phyloP scores from a whole-genome alignment of 2,797 vertebrate genomes.

The Phoxinus dragarum region DNA sequence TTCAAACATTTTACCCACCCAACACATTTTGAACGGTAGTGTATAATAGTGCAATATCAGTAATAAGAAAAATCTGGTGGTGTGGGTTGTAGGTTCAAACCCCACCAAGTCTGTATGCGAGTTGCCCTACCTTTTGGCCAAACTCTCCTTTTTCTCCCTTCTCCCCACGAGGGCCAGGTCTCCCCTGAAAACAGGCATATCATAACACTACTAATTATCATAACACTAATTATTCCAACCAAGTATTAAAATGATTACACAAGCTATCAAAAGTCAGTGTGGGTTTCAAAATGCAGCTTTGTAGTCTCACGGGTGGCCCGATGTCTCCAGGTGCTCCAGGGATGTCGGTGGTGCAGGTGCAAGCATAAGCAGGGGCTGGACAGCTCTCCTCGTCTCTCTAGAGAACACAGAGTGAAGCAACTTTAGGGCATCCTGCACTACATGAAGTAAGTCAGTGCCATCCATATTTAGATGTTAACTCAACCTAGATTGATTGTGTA shows the following conservation, averaged over 20 bases:
- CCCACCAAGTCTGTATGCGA: not conserved
- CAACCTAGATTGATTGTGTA: slow-evolving; percentile 59
- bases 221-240: slow-evolving; percentile 3
- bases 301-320: slow-evolving; percentile 82
- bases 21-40: not conserved
- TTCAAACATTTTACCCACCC: not conserved
- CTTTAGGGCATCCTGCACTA: not conserved
- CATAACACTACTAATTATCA: not conserved
- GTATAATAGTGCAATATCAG: not conserved
- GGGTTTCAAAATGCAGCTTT: not conserved
- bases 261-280: not conserved
- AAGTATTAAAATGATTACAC: not conserved
- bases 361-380: slow-evolving; percentile 79
- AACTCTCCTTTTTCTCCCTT: slow-evolving; percentile 77
- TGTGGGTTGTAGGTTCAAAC: not conserved
- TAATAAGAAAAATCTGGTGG: not conserved
- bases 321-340: slow-evolving; percentile 83
- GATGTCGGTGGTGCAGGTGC: slow-evolving; percentile 81
- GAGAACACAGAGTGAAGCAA: slow-evolving; percentile 25
- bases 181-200: slow-evolving; percentile 69
- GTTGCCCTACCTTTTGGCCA: slow-evolving; percentile 74
- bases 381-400: slow-evolving; percentile 90
- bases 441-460: not conserved
- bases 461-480: slow-evolving; percentile 17
- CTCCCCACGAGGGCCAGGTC: slow-evolving; percentile 77